phyloP scores from a whole-genome alignment of 53 echinoderm and acorn worm species.

The Pentamera pediparva region DNA sequence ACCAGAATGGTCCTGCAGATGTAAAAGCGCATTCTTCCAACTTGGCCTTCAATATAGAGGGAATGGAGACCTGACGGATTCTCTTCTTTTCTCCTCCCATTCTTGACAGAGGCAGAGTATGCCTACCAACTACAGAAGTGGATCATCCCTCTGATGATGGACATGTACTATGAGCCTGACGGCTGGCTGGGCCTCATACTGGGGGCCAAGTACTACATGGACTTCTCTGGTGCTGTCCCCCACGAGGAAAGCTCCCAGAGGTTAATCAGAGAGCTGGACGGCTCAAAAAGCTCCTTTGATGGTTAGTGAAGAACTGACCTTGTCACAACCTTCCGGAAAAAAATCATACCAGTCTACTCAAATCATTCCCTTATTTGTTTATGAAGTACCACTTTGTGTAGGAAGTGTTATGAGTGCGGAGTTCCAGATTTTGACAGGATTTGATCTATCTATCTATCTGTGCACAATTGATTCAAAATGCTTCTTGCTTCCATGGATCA shows the following conservation, averaged over 20 bases:
- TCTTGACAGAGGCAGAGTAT: constrained; percentile 84
- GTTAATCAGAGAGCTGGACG: constrained; percentile 38
- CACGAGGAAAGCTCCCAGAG: constrained; percentile 28
- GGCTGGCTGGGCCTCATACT: constrained; percentile 94
- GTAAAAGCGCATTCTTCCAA: neutral
- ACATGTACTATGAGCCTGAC: constrained; percentile 78
- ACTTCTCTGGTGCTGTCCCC: constrained; percentile 55
- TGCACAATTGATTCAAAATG: too few species aligned
- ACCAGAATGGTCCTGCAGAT: too few species aligned
- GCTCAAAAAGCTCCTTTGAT: constrained; percentile 20
- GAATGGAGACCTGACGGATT: neutral
- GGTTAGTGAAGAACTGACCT: neutral
- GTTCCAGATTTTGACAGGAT: too few species aligned
- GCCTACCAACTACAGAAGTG: constrained; percentile 76
- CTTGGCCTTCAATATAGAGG: neutral
- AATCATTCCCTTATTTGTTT: neutral
- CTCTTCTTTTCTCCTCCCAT: neutral
- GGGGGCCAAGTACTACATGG: constrained; percentile 94
- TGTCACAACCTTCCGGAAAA: neutral
- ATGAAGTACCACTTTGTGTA: too few species aligned
- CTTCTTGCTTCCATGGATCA: too few species aligned
- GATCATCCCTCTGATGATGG: constrained; percentile 91
- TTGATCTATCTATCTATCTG: too few species aligned
- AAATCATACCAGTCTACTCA: neutral
- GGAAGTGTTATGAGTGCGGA: too few species aligned